Evolutionary conservation across 2,797 vertebrate species (phyloP), one percentile per base, ranked within the genome.

Genomic region (Rhodeus uyekii): DNA sequence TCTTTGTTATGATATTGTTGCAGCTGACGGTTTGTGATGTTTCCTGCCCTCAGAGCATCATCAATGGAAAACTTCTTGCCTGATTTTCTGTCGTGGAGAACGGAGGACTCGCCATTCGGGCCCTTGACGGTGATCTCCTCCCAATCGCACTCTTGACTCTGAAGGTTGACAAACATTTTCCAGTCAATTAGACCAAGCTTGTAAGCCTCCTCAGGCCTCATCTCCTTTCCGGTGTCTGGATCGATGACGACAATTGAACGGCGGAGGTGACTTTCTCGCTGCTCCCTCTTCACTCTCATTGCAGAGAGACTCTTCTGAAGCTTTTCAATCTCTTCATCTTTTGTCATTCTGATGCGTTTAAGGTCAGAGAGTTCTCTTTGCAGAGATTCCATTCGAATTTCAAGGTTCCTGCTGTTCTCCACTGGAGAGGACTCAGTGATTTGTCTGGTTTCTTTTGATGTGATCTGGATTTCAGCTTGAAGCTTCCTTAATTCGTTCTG

Each of bases 91-190:
- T 99, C 98, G 0, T 97, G 96, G 81, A 99, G 97, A 80, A 99
- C 95, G 0, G 96, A 97, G 0, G 97, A 98, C 81, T 97, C 97
- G 9, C 98, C 97, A 0, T 78, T 94, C 16, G 98, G 97, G 39
- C 97, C 97, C 86, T 98, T 99, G 61, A 99, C 92, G 0, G 96
- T 92, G 86, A 97, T 97, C 91, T 99, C 98, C 89, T 99, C 98
- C 98, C 98, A 99, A 90, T 99, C 98, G 0, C 98, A 99, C 88
- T 99, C 98, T 88, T 99, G 98, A 87, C 95, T 96, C 88, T 97
- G 96, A 87, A 99, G 94, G 87, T 98, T 99, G 88, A 98, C 96
- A 7, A 96, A 99, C 94, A 99, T 97, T 89, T 96, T 97, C 98
- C 97, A 98, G 73, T 99, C 96, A 2, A 99, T 99, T 86, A 99